phyloP scores from a whole-genome alignment of 2,888 invertebrate species.

The Nomada fucata region DNA sequence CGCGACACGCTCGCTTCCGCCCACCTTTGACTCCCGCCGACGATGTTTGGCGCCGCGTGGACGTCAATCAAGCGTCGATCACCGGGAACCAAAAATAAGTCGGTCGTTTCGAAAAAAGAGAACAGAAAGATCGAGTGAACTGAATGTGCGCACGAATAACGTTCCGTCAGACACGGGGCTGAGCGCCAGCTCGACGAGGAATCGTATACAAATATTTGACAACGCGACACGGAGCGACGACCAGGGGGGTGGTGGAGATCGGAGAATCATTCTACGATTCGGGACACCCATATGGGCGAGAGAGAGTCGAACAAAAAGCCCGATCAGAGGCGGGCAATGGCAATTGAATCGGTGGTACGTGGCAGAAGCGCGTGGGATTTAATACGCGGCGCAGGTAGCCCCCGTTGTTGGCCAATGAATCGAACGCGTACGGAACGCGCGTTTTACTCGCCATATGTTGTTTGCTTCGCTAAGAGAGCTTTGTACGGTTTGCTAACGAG shows the following conservation, averaged over 20 bases:
- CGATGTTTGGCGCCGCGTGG: constrained; percentile 34
- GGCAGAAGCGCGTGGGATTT: constrained; percentile 74
- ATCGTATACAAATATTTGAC: constrained; percentile 52
- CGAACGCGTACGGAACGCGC: constrained; percentile 67
- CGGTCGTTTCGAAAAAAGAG: neutral
- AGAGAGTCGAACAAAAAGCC: constrained; percentile 61
- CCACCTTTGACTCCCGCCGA: constrained; percentile 53
- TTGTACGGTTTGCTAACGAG: constrained; percentile 66
- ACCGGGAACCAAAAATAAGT: neutral
- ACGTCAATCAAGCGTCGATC: neutral
- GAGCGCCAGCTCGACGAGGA: constrained; percentile 44
- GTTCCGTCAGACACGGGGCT: neutral
- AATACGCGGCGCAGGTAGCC: constrained; percentile 74
- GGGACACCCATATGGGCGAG: constrained; percentile 65
- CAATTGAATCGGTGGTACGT: constrained; percentile 71
- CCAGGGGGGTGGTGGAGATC: constrained; percentile 14
- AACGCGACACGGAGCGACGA: constrained; percentile 33
- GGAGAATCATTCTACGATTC: constrained; percentile 40
- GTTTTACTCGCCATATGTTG: constrained; percentile 74
- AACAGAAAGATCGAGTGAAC: neutral
- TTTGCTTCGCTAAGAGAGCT: constrained; percentile 75
- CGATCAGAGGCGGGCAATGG: constrained; percentile 47
- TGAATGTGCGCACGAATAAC: too few relatives aligned
- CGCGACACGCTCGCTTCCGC: constrained; percentile 30
- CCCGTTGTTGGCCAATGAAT: constrained; percentile 75